Percentiles rank a stretch among this genome's conserved stretches.
phyloP scores from a whole-genome alignment of 1,140 invertebrate species.

The Cotesia chilonis region DNA sequence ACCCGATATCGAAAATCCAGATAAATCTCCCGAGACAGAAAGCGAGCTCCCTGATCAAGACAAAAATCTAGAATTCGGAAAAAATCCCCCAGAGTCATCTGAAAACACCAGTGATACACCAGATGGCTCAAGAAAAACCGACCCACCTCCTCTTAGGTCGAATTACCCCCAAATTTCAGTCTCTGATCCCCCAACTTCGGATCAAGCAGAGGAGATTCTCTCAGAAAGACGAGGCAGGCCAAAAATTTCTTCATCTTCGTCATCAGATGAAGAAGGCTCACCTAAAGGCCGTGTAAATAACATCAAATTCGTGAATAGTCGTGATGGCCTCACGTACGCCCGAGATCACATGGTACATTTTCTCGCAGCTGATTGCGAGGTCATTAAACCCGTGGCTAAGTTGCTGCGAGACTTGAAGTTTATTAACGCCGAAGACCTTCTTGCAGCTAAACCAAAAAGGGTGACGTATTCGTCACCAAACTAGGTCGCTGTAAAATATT shows the following conservation, averaged over 20 bases:
- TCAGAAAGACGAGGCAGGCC: neutral
- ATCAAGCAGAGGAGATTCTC: too few species aligned
- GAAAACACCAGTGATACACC: too few species aligned
- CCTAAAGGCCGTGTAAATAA: neutral
- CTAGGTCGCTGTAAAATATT: neutral
- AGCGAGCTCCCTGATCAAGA: too few species aligned
- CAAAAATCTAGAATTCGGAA: too few species aligned
- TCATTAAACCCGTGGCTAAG: neutral
- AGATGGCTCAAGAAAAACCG: too few species aligned
- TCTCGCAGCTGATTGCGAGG: constrained; percentile 3
- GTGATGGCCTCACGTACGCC: constrained; percentile 11
- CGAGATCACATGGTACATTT: constrained; percentile 14
- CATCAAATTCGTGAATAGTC: neutral
- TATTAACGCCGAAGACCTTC: neutral
- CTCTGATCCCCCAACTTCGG: too few species aligned
- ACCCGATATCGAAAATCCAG: too few species aligned
- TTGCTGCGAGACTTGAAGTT: neutral
- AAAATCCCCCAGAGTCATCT: too few species aligned
- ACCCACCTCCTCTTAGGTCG: too few species aligned
- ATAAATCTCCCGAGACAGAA: too few species aligned
- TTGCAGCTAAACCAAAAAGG: neutral
- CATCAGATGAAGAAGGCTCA: neutral
- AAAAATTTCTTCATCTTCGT: neutral
- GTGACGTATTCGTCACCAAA: neutral
- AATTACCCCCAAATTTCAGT: too few species aligned